Conservation (phyloP, 2,797 vertebrate genomes). For the Liparis tanakae region DNA sequence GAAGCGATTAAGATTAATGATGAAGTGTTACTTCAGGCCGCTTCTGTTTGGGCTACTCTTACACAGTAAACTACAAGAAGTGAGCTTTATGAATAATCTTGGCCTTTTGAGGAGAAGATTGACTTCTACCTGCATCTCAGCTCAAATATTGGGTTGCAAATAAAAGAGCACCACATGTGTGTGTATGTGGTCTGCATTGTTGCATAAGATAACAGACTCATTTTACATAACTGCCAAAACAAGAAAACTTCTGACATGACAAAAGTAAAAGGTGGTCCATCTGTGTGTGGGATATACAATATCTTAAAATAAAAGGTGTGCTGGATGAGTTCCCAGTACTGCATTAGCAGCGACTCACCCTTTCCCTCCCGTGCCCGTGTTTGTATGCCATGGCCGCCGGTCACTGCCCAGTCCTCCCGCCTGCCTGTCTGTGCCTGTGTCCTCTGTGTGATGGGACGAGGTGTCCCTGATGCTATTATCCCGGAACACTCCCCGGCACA, state of each 20-base stretch:
- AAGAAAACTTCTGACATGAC: slow-evolving; percentile 24
- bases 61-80: slow-evolving; percentile 5
- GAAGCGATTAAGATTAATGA: slow-evolving; percentile 53
- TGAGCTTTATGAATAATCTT: slow-evolving; percentile 15
- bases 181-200: not conserved
- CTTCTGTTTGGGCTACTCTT: slow-evolving; percentile 25
- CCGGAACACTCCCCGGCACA: slow-evolving; percentile 80
- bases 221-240: slow-evolving; percentile 10
- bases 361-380: slow-evolving; percentile 72
- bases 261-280: slow-evolving; percentile 34
- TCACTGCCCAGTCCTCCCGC: slow-evolving; percentile 59
- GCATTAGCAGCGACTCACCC: slow-evolving; percentile 72
- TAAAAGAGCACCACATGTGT: slow-evolving; percentile 6
- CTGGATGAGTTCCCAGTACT: slow-evolving; percentile 33
- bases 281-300: slow-evolving; percentile 29
- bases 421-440: slow-evolving; percentile 67
- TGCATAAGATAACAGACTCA: not conserved
- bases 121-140: slow-evolving; percentile 15
- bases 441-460: slow-evolving; percentile 76
- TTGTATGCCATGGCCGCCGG: slow-evolving; percentile 74
- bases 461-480: slow-evolving; percentile 81
- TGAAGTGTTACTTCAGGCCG: slow-evolving; percentile 31
- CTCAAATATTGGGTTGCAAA: not conserved
- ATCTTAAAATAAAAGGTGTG: slow-evolving; percentile 30
- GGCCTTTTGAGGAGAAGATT: slow-evolving; percentile 2